Conservation (phyloP, 2,888 invertebrate genomes). For the Drepana falcataria region DNA sequence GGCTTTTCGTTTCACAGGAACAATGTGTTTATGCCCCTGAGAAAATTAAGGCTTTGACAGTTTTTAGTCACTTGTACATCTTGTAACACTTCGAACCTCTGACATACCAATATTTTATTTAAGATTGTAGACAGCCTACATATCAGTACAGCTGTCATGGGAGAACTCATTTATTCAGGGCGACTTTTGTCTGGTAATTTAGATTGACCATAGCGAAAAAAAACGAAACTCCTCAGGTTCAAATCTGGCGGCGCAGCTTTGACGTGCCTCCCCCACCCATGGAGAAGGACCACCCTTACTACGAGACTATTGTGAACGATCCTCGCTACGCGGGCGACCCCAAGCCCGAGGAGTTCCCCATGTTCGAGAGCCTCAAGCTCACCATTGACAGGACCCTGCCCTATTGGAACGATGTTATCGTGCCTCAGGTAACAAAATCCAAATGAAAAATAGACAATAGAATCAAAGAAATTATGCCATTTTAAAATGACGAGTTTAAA, state of each 20-base stretch:
- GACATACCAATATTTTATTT: too few species aligned
- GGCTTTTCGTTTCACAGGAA: too few species aligned
- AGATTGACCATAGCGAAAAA: too few species aligned
- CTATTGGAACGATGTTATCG: conserved; percentile 91
- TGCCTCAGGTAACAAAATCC: conserved; percentile 76
- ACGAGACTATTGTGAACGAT: conserved; percentile 86
- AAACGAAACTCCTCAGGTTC: conserved; percentile 72
- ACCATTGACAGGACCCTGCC: conserved; percentile 90
- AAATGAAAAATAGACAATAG: background rate
- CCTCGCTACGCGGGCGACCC: conserved; percentile 85
- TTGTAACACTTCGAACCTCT: too few species aligned
- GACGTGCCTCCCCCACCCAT: conserved; percentile 90
- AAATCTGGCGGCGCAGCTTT: conserved; percentile 91
- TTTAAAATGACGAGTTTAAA: background rate
- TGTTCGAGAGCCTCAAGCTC: conserved; percentile 88
- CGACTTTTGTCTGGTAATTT: too few species aligned
- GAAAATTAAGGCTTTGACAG: too few species aligned
- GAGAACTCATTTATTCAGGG: too few species aligned
- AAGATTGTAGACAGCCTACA: too few species aligned
- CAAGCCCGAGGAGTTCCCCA: conserved; percentile 87
- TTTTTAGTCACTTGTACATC: too few species aligned
- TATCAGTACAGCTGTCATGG: too few species aligned
- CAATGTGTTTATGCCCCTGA: too few species aligned
- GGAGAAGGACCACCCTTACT: conserved; percentile 86
- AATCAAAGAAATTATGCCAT: background rate